Conservation (phyloP, 2,797 vertebrate species). For the Forpus xanthops region DNA sequence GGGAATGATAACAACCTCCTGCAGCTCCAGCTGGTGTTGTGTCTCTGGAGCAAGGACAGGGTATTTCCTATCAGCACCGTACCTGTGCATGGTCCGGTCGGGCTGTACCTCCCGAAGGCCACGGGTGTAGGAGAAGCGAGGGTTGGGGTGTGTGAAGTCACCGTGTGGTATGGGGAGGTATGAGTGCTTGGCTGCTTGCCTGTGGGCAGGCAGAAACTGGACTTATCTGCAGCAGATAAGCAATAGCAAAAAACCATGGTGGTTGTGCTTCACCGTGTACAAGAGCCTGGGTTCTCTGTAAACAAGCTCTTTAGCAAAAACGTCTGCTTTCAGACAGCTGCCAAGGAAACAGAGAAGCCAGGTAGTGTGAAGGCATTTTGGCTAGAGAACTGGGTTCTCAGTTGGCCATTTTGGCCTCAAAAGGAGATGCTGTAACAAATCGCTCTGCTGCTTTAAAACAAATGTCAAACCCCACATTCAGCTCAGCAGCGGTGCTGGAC, state of each 20-base stretch:
- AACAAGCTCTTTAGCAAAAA: not conserved
- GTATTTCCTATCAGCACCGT: not conserved
- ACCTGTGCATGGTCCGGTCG: accelerated
- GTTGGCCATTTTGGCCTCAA: not conserved
- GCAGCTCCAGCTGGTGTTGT: accelerated
- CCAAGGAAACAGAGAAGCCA: not conserved
- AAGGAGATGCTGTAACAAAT: not conserved
- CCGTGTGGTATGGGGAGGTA: not conserved
- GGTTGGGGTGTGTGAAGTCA: not conserved
- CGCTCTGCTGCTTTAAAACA: not conserved
- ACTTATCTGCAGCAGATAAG: conserved; percentile 37
- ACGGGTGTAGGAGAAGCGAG: not conserved
- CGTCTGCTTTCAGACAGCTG: not conserved
- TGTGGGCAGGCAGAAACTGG: not conserved
- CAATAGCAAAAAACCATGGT: not conserved
- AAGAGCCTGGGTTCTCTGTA: not conserved
- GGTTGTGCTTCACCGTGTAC: not conserved
- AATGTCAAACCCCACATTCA: not conserved
- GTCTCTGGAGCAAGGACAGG: accelerated
- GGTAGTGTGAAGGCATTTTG: not conserved
- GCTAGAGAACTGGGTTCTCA: not conserved
- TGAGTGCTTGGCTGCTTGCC: conserved; percentile 3
- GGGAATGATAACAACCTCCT: not conserved
- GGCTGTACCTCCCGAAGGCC: not conserved
- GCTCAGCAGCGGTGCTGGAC: not conserved